Percentiles rank a stretch among this genome's conserved stretches.
These are phyloP conservation scores for Psittacula cyanocephala DNA, from an alignment of 2,113 vertebrate species.

Conservation along the genomic window DNA sequence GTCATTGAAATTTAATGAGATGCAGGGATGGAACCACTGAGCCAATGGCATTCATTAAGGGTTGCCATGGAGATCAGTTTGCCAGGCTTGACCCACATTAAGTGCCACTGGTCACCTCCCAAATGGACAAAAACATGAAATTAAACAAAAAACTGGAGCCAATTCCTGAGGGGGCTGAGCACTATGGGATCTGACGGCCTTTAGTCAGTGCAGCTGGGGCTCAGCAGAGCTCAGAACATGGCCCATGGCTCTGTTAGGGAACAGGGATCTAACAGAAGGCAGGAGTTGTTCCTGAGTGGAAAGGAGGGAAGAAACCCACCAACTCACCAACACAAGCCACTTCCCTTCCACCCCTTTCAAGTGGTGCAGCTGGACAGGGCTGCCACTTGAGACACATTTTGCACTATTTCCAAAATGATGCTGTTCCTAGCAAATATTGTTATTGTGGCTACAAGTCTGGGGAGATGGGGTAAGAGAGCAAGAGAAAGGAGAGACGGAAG, in stretches of 20 bases:
- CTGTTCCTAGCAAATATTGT: not conserved
- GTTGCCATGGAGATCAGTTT: conserved; percentile 72
- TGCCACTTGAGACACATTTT: not conserved
- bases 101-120: conserved; percentile 66
- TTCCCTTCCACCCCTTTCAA: not conserved
- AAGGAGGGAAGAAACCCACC: not conserved
- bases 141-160: conserved; percentile 16
- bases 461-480: accelerated
- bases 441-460: not conserved
- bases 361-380: not conserved
- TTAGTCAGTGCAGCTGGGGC: conserved; percentile 21
- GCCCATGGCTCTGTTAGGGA: not conserved
- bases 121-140: conserved; percentile 65
- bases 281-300: not conserved
- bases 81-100: conserved; percentile 74
- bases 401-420: not conserved
- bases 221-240: not conserved
- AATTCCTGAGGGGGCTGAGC: conserved; percentile 45
- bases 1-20: conserved; percentile 77
- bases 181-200: not conserved
- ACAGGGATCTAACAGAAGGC: not conserved
- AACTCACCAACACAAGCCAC: not conserved
- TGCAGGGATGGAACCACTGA: conserved; percentile 67
- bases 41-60: conserved; percentile 73
- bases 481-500: not conserved